Evolutionary conservation across 2,797 vertebrate genomes (phyloP), one percentile per base, ranked within the genome.

Genomic region (Tinamus major): DNA sequence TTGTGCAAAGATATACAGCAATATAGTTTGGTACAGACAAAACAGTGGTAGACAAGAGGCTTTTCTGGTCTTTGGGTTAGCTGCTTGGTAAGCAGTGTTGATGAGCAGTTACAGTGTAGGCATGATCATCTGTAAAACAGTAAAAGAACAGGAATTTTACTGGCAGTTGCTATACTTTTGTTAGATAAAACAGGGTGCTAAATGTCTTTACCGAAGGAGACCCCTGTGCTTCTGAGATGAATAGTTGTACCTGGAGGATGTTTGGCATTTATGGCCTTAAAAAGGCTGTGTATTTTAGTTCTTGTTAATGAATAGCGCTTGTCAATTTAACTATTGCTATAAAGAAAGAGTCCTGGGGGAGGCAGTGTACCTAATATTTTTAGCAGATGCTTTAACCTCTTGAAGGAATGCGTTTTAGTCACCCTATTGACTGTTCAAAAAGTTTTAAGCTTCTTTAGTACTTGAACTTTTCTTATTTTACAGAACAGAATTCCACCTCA

Each of bases 81-180:
- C 62, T 77, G 37, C n/a, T 55, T n/a, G 2, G 0, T 11, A 11
- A 46, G 1, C 24, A 16, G 21, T 31, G 26, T 39, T 85, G 26
- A 33, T 58, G 37, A 77, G 77, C 80, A 74, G 44, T 24, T 51
- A 14, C 31, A 44, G 7, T 27, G 69, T 37, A 35, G n/a, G 56
- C 12, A 14, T 42, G 58, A 31, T 23, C 65, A 4, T 26, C 6
- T 11, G 33, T 71, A 3, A 42, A 75, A 56, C 13, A n/a, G 41
- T 18, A 9, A 51, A 82, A 65, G 9, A 6, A 48, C 21, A 6
- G 29, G 0, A 20, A 2, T 2, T 27, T n/a, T 0, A 14, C 17
- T 75, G 20, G 33, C 31, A 35, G 18, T 24, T 55, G 9, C 31
- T 55, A 17, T 18, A 29, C 17, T 18, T 55, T 55, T 51, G 27